Percentiles rank a stretch among this genome's conserved stretches.
Evolutionary conservation across 2,888 invertebrate species (phyloP).

Genomic region (Bombylius discolor): DNA sequence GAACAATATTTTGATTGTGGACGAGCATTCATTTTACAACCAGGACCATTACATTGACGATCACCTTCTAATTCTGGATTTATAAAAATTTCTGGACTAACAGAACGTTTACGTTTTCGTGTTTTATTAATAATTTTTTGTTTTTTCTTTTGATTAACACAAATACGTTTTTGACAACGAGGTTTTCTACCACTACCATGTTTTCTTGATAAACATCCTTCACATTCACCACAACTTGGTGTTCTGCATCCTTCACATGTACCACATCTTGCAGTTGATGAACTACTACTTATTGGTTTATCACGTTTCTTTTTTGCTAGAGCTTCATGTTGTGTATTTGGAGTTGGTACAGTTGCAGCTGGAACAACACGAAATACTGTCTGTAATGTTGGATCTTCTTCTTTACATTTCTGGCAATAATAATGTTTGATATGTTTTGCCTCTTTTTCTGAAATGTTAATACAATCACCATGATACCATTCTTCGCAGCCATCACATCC

Average conservation of each 20-base stretch:
- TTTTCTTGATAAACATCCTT: conserved; percentile 27
- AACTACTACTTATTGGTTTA: conserved; percentile 16
- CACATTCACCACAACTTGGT: conserved; percentile 32
- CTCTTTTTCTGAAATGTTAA: conserved; percentile 85
- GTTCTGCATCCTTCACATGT: conserved; percentile 57
- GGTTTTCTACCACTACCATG: conserved; percentile 36
- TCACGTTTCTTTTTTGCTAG: conserved; percentile 16
- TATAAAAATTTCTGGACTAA: conserved; percentile 29
- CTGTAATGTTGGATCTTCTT: conserved; percentile 67
- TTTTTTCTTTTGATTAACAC: conserved; percentile 28
- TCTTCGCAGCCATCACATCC: conserved; percentile 96
- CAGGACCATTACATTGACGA: conserved; percentile 85
- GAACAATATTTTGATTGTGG: conserved; percentile 86
- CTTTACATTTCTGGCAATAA: conserved; percentile 74
- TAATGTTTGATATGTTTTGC: conserved; percentile 89
- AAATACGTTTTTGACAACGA: conserved; percentile 41
- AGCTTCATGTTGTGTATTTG: conserved; percentile 8
- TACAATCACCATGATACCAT: conserved; percentile 98
- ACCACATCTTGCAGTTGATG: conserved; percentile 48
- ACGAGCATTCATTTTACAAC: conserved; percentile 65
- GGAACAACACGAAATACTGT: conserved; percentile 38
- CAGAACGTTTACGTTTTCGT: conserved; percentile 26
- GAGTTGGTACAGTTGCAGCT: conserved; percentile 22
- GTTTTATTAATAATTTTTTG: conserved; percentile 22
- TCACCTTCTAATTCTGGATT: conserved; percentile 46